Evolutionary conservation across 2,888 invertebrate species (phyloP).

Genomic region (Venustoraphidia nigricollis): DNA sequence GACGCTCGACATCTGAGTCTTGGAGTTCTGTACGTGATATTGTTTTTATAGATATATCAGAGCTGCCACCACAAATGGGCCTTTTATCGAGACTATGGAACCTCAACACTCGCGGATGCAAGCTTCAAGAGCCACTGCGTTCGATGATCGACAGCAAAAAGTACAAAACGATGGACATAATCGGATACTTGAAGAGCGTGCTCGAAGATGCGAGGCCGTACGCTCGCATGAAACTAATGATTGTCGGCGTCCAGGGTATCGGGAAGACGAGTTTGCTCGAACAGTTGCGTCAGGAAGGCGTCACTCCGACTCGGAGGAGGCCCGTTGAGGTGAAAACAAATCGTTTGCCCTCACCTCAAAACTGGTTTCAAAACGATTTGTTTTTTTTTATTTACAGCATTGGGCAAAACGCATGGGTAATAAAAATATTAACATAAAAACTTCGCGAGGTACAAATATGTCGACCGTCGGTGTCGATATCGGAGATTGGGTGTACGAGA

Average conservation of each 20-base stretch:
- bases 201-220: constrained; percentile 84
- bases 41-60: constrained; percentile 48
- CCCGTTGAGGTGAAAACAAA: constrained; percentile 39
- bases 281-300: constrained; percentile 75
- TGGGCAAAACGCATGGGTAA: constrained; percentile 95
- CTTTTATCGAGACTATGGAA: constrained; percentile 91
- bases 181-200: constrained; percentile 82
- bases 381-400: constrained; percentile 39
- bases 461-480: constrained; percentile 98
- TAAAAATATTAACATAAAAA: constrained; percentile 61
- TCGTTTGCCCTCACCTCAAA: background rate
- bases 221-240: constrained; percentile 89
- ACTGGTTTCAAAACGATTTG: constrained; percentile 1
- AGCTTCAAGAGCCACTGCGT: constrained; percentile 71
- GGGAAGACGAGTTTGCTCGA: constrained; percentile 85
- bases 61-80: constrained; percentile 92
- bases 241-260: constrained; percentile 79
- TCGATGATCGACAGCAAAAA: constrained; percentile 86
- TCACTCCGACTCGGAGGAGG: constrained; percentile 51
- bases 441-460: constrained; percentile 63
- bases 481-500: constrained; percentile 86
- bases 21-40: background rate
- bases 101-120: constrained; percentile 80
- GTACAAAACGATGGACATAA: constrained; percentile 88
- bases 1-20: no score